phyloP scores from a whole-genome alignment of 2,113 vertebrate species.

The Entelurus aequoreus region DNA sequence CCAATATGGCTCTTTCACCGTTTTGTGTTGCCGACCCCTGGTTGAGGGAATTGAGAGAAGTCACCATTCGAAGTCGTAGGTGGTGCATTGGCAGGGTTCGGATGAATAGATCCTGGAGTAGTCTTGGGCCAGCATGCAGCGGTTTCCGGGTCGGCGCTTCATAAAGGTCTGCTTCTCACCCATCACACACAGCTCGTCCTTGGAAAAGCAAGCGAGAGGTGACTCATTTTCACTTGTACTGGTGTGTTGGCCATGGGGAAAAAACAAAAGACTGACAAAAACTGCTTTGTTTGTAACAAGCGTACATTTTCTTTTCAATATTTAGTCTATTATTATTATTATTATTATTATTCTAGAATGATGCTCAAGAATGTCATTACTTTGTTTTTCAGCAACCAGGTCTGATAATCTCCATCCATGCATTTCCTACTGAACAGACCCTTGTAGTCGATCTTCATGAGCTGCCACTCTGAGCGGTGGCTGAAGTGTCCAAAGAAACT shows the following conservation, averaged over 20 bases:
- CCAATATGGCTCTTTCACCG: no score
- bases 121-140: conserved; percentile 81
- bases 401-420: conserved; percentile 88
- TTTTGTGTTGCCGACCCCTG: no score
- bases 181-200: conserved; percentile 94
- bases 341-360: not conserved
- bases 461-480: conserved; percentile 92
- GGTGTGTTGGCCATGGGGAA: conserved; percentile 20
- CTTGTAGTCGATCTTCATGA: conserved; percentile 95
- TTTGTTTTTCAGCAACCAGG: conserved; percentile 91
- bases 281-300: not conserved
- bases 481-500: conserved; percentile 93
- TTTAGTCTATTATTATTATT: no score
- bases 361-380: conserved; percentile 58
- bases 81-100: conserved; percentile 83
- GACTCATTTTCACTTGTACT: no score
- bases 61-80: conserved; percentile 94
- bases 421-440: conserved; percentile 83
- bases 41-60: not conserved
- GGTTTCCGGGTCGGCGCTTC: conserved; percentile 84
- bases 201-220: conserved; percentile 1
- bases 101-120: conserved; percentile 83
- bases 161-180: conserved; percentile 92
- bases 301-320: no score
- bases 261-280: not conserved